Evolutionary conservation across 2,888 invertebrate genomes (phyloP).

Genomic region (Proisotoma minuta): DNA sequence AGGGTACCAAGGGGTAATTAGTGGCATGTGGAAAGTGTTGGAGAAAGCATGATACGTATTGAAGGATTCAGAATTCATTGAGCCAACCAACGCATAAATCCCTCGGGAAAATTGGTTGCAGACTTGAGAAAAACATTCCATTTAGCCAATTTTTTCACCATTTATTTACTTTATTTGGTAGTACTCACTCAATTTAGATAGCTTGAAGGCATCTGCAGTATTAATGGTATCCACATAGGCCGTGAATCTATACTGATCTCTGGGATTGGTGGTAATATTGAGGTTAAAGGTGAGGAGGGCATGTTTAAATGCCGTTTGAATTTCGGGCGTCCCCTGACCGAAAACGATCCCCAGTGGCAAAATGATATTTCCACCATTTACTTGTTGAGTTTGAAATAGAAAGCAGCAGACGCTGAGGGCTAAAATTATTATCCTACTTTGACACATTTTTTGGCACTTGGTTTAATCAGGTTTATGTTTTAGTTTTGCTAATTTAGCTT

Average conservation of each 20-base stretch:
- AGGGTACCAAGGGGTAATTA: conserved; percentile 89
- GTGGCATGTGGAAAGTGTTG: conserved; percentile 92
- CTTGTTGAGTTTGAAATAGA: no score
- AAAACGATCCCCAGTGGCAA: conserved; percentile 92
- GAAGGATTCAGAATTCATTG: conserved; percentile 86
- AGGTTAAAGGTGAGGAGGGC: conserved; percentile 62
- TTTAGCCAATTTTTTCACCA: no score
- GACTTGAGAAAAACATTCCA: conserved; percentile 52
- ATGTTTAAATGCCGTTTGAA: conserved; percentile 84
- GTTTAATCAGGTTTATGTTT: no score
- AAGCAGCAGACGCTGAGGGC: no score
- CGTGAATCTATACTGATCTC: conserved; percentile 55
- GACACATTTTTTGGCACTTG: no score
- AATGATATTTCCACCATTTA: no score
- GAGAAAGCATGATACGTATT: conserved; percentile 90
- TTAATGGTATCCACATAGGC: conserved; percentile 88
- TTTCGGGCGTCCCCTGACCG: conserved; percentile 84
- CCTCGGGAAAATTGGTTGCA: conserved; percentile 86
- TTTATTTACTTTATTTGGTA: conserved; percentile 26
- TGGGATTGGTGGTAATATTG: conserved; percentile 20
- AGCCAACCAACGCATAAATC: conserved; percentile 83
- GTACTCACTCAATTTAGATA: conserved; percentile 81
- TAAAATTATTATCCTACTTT: no score
- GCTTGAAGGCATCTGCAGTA: conserved; percentile 87
- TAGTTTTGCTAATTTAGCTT: no score